Evolutionary conservation across 2,113 vertebrate species (phyloP).

Genomic region (Petroica traversi): DNA sequence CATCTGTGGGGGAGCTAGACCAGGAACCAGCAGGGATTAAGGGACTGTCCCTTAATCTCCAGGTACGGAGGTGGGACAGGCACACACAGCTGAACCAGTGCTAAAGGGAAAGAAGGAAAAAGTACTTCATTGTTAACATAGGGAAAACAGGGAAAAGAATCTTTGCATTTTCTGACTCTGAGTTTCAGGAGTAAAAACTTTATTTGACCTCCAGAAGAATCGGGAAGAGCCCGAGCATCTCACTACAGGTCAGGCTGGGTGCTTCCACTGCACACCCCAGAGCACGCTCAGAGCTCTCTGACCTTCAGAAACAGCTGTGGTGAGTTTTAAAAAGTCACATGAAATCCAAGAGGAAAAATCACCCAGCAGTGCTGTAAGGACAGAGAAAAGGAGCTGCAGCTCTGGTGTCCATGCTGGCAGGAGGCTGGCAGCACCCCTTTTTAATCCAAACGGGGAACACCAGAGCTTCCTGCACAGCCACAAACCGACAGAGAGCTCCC

Average conservation of each 20-base stretch:
- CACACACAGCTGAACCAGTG: accelerated
- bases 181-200: background rate
- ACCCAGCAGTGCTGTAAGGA: background rate
- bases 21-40: background rate
- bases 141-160: background rate
- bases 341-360: background rate
- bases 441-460: background rate
- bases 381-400: background rate
- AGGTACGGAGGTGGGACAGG: background rate
- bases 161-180: background rate
- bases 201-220: background rate
- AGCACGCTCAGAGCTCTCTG: background rate
- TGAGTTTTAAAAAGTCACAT: background rate
- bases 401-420: accelerated
- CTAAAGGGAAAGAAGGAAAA: background rate
- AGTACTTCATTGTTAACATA: background rate
- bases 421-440: background rate
- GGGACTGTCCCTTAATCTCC: background rate
- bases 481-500: background rate
- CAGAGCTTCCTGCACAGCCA: background rate
- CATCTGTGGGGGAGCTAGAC: background rate
- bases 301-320: background rate
- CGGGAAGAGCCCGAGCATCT: background rate
- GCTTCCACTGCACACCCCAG: background rate
- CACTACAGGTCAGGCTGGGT: accelerated